These are phyloP conservation scores for Exephanes ischioxanthus DNA, from an alignment of 2,888 invertebrate genomes.

Conservation along the genomic window DNA sequence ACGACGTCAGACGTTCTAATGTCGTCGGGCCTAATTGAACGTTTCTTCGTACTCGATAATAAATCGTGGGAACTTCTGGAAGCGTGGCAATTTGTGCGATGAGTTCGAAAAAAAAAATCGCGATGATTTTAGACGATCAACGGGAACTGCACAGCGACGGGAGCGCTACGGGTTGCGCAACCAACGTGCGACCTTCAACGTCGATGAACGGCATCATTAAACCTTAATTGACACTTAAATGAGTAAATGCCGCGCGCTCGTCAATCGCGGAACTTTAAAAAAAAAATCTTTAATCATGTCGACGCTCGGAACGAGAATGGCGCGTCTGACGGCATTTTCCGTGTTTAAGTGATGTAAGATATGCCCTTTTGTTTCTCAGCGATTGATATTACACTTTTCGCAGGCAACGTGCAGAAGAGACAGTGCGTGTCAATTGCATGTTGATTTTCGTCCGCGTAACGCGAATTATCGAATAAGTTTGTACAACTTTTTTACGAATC, in stretches of 20 bases:
- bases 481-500: not conserved
- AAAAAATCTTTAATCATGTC: not conserved
- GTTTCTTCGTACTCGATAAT: constrained; percentile 53
- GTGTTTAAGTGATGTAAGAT: too few species aligned
- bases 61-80: constrained; percentile 33
- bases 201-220: constrained; percentile 31
- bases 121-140: not conserved
- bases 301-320: too few species aligned
- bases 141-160: not conserved
- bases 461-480: not conserved
- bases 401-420: not conserved
- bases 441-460: not conserved
- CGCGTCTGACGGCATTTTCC: too few species aligned
- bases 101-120: not conserved
- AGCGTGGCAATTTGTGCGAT: not conserved
- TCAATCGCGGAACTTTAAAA: constrained; percentile 1
- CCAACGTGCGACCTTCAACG: constrained; percentile 28
- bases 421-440: too few species aligned
- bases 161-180: constrained; percentile 20
- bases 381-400: not conserved
- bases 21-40: constrained; percentile 48
- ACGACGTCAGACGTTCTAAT: constrained; percentile 40
- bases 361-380: too few species aligned
- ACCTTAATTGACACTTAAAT: constrained; percentile 20
- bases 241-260: not conserved